These are phyloP conservation scores for Paragorgia papillata DNA, from an alignment of 92 coral and sea anemone genomes.

Conservation along the genomic window DNA sequence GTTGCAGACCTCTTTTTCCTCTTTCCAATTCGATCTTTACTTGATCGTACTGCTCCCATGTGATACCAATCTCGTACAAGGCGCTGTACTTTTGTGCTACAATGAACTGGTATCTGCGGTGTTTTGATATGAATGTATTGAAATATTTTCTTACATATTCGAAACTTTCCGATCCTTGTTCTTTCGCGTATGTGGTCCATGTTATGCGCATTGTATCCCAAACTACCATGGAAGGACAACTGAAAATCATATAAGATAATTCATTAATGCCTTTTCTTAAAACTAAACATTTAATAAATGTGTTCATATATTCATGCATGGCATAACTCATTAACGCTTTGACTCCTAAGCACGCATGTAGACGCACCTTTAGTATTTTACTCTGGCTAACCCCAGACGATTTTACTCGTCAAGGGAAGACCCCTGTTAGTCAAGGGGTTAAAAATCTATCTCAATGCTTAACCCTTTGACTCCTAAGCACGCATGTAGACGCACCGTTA, in stretches of 20 bases:
- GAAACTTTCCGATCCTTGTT: conserved; percentile 1
- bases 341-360: no score
- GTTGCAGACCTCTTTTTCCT: conserved; percentile 2
- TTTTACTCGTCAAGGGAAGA: no score
- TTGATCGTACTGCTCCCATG: conserved; percentile 29
- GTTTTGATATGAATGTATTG: conserved; percentile 44
- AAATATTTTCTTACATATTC: conserved; percentile 21
- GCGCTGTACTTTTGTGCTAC: conserved; percentile 54
- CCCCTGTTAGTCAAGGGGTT: no score
- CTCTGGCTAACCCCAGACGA: no score
- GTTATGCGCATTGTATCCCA: not conserved
- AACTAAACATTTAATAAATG: no score
- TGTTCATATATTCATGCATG: no score
- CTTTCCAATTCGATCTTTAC: conserved; percentile 59
- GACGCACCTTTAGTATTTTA: no score
- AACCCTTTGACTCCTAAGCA: no score
- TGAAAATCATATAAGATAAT: not conserved
- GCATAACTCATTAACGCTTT: no score
- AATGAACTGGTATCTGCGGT: conserved; percentile 41
- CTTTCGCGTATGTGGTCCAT: not conserved
- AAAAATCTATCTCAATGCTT: no score
- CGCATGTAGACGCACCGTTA: no score
- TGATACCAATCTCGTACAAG: conserved; percentile 48
- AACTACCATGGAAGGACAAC: not conserved
- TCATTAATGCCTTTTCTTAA: no score